Percentiles rank a stretch among this genome's conserved stretches.
phyloP scores from a whole-genome alignment of 2,113 vertebrate genomes.

The Pangasianodon gigas region DNA sequence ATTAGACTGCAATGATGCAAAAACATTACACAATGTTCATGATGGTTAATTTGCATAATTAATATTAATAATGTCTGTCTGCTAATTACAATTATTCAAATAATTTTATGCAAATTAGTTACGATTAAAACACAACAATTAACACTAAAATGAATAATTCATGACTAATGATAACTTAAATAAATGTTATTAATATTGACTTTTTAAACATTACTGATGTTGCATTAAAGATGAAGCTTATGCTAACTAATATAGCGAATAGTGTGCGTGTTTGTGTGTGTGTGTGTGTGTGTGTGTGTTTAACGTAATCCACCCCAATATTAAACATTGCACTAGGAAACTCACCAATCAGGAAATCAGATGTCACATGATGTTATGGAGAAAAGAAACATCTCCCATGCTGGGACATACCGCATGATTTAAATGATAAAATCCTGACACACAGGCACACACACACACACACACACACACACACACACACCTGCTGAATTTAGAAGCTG shows the following conservation, averaged over 20 bases:
- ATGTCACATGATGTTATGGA: not conserved
- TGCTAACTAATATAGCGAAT: not conserved
- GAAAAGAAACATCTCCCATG: not conserved
- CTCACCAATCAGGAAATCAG: not conserved
- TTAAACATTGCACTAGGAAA: not conserved
- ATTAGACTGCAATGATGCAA: not conserved
- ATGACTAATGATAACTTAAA: not conserved
- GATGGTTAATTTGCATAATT: not conserved
- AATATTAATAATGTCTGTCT: not conserved
- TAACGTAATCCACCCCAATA: not conserved
- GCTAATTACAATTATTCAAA: not conserved
- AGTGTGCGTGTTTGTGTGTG: not conserved
- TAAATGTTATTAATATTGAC: not conserved
- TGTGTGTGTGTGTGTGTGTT: not conserved
- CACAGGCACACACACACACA: not conserved
- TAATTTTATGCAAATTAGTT: not conserved
- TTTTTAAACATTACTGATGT: not conserved
- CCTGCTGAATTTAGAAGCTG: too few species aligned
- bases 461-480: not conserved
- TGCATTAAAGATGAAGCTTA: not conserved
- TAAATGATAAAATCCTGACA: not conserved
- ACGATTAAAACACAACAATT: not conserved
- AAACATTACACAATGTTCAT: not conserved
- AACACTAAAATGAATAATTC: not conserved
- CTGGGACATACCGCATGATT: not conserved